These are phyloP conservation scores for Phenganax marumi DNA, from an alignment of 92 coral and sea anemone species.

Conservation along the genomic window DNA sequence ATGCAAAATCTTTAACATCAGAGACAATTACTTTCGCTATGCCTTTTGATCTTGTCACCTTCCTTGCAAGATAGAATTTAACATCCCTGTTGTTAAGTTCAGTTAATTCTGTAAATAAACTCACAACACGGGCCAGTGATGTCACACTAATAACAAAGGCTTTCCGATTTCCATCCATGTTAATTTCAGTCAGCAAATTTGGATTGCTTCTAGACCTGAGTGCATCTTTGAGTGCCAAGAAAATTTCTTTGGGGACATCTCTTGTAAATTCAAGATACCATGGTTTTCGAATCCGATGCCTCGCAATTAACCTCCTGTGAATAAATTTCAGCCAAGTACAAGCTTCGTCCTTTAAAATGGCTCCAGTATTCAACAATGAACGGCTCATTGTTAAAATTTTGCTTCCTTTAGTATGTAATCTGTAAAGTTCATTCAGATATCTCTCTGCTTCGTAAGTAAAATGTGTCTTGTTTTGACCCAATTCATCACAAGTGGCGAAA, in stretches of 20 bases:
- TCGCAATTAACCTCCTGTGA: conserved; percentile 31
- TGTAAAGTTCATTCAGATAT: conserved; percentile 18
- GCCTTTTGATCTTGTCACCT: conserved; percentile 35
- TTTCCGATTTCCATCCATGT: conserved; percentile 3
- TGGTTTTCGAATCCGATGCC: conserved; percentile 36
- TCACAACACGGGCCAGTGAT: conserved; percentile 23
- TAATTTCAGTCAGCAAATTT: conserved; percentile 28
- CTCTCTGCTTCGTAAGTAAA: conserved; percentile 25
- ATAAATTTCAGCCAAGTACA: conserved; percentile 31
- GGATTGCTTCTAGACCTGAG: conserved; percentile 38
- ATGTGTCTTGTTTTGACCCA: conserved; percentile 36
- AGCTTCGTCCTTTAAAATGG: conserved; percentile 43
- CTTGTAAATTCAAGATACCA: conserved; percentile 36
- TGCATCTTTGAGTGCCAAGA: conserved; percentile 24
- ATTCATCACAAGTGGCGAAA: conserved; percentile 33
- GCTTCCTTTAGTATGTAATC: conserved; percentile 24
- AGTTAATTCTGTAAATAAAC: conserved; percentile 36
- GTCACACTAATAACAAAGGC: conserved; percentile 13
- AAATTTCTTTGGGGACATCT: conserved; percentile 5
- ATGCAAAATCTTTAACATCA: conserved; percentile 42
- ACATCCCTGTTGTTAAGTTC: conserved; percentile 17
- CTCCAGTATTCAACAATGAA: conserved; percentile 29
- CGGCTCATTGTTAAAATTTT: conserved; percentile 5
- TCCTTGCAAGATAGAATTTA: conserved; percentile 30
- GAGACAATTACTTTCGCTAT: conserved; percentile 47